Conservation (phyloP, 2,797 vertebrate genomes). For the Ctenopoma kingsleyae region DNA sequence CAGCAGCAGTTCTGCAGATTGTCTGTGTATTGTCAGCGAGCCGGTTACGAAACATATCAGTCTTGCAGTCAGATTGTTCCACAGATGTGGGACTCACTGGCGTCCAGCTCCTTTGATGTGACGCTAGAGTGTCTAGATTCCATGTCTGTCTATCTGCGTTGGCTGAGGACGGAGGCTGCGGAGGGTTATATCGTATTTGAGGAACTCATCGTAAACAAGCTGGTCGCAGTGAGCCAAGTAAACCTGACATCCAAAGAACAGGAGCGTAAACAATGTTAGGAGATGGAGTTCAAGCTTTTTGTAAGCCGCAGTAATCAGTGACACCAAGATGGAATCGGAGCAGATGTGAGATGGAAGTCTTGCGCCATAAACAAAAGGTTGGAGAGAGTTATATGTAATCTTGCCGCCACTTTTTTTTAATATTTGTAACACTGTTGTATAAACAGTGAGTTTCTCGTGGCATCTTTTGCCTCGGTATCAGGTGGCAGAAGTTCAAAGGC, state of each 20-base stretch:
- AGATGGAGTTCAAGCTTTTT: slow-evolving; percentile 31
- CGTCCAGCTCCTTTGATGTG: slow-evolving; percentile 70
- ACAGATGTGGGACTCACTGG: slow-evolving; percentile 68
- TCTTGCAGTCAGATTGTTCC: slow-evolving; percentile 66
- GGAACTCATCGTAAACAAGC: slow-evolving; percentile 65
- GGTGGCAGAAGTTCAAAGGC: slow-evolving; percentile 77
- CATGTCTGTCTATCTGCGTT: slow-evolving; percentile 58
- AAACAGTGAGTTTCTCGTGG: slow-evolving; percentile 59
- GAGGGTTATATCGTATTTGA: slow-evolving; percentile 68
- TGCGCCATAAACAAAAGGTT: slow-evolving; percentile 39
- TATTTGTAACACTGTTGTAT: slow-evolving; percentile 51
- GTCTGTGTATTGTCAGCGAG: slow-evolving; percentile 59
- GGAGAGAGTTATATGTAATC: slow-evolving; percentile 43
- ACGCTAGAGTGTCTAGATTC: slow-evolving; percentile 67
- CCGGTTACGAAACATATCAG: slow-evolving; percentile 62
- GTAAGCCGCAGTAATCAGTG: slow-evolving; percentile 50
- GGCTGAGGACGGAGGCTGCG: slow-evolving; percentile 54
- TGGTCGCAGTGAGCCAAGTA: slow-evolving; percentile 39
- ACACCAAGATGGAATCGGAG: slow-evolving; percentile 49
- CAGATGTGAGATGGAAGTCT: slow-evolving; percentile 50
- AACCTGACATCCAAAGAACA: slow-evolving; percentile 47
- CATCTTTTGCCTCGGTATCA: slow-evolving; percentile 23
- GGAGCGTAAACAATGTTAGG: slow-evolving; percentile 26
- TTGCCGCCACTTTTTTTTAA: slow-evolving; percentile 30
- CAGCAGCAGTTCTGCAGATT: slow-evolving; percentile 45